Base-by-base conservation (phyloP, 2,888 invertebrate genomes). In the Scaptomyza parva region DNA sequence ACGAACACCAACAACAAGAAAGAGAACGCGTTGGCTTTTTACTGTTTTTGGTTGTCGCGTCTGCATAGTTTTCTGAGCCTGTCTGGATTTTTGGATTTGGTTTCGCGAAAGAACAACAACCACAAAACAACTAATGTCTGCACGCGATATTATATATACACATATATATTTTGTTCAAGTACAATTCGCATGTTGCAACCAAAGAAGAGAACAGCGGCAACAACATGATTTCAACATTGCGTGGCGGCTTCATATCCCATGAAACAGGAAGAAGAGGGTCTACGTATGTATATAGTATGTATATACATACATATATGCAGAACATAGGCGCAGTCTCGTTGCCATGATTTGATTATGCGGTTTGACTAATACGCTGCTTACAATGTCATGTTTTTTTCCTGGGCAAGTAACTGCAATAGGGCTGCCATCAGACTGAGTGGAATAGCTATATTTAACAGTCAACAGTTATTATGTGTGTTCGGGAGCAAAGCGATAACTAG, bases 31-130 rank as follows among this genome's bases (percentile, higher is more conserved):
- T 52, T 54, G 62, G 40, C 41, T 81, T 70, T 62, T 64, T 44
- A 55, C 43, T 43, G 62, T 65, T 78, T 52, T 51, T 14, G 50
- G 47, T 77, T 63, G 78, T 77, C 84, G 76, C 84, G 76, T 79
- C 79, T 76, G 67, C 76, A 76, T 76, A 76, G 76, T 84, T 78
- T 65, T 65, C 70, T 58, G 57, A 55, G 79, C 55, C 67, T 47
- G 77, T 72, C 81, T 88, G 86, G 82, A 75, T 73, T 87, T 76
- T 87, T 76, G 68, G 78, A 69, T 65, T 85, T 78, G 68, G 50
- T 62, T 73, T 53, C 35, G 24, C 41, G 62, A 69, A 61, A 61
- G 47, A 57, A 37, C 53, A 57, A 37, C 35, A 2, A 33, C 33
- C 6, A 6, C n/a, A 35, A 2, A 35, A 14, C 37, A 37, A 39